phyloP scores from a whole-genome alignment of 2,888 invertebrate genomes.

The Carcina quercana region DNA sequence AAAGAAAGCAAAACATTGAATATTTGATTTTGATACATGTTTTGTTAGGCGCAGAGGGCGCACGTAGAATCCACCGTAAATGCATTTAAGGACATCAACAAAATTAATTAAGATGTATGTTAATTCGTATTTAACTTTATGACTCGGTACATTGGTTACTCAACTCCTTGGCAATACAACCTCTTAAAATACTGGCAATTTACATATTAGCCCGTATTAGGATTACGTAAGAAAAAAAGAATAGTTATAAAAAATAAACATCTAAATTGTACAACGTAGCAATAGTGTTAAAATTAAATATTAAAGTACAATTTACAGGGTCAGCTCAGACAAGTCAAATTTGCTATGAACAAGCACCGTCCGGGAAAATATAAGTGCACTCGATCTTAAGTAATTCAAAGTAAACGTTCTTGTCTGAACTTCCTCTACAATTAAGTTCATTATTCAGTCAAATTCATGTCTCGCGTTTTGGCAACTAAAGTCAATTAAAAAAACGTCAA shows the following conservation, averaged over 20 bases:
- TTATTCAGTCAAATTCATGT: constrained; percentile 17
- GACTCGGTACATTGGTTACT: constrained; percentile 44
- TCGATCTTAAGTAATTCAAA: background rate
- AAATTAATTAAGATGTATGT: constrained; percentile 33
- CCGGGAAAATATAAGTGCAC: too few species aligned
- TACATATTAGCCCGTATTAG: constrained; percentile 16
- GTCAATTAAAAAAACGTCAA: constrained; percentile 15
- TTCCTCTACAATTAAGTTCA: background rate
- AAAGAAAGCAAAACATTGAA: constrained; percentile 69
- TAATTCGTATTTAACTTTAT: constrained; percentile 41
- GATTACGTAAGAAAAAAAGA: constrained; percentile 27
- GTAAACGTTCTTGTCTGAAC: constrained; percentile 1
- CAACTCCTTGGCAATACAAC: constrained; percentile 56
- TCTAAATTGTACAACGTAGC: constrained; percentile 48
- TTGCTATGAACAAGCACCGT: constrained; percentile 1
- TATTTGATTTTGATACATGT: constrained; percentile 64
- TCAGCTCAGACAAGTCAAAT: constrained; percentile 15
- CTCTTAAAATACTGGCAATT: constrained; percentile 44
- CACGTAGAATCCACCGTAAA: constrained; percentile 46
- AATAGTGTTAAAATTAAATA: constrained; percentile 35
- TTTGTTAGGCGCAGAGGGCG: constrained; percentile 47
- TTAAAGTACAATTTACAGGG: constrained; percentile 26
- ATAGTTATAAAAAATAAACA: constrained; percentile 56
- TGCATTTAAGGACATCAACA: constrained; percentile 47
- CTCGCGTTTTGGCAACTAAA: constrained; percentile 19